Percentiles rank a stretch among this genome's conserved stretches.
phyloP scores from a whole-genome alignment of 1,140 invertebrate species.

The Drosophila murphyi region DNA sequence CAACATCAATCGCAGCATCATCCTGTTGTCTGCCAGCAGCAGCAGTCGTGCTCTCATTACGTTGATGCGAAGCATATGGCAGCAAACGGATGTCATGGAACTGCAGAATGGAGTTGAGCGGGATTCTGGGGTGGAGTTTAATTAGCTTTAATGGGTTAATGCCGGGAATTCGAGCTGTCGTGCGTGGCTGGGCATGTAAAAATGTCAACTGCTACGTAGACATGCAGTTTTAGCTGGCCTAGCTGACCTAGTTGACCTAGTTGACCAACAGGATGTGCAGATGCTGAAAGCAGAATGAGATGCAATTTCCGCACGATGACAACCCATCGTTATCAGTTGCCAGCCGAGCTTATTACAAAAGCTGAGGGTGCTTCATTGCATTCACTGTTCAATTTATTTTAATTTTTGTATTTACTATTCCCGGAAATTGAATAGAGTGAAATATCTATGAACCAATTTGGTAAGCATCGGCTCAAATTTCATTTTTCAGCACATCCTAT shows the following conservation, averaged over 20 bases:
- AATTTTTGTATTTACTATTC: too few species aligned
- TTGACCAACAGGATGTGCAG: not conserved
- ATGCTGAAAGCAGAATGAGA: slow-evolving; percentile 7
- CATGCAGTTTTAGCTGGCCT: not conserved
- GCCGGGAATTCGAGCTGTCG: slow-evolving; percentile 29
- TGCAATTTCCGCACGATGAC: slow-evolving; percentile 14
- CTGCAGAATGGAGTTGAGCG: not conserved
- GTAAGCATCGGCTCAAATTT: too few species aligned
- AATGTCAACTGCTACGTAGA: slow-evolving; percentile 8
- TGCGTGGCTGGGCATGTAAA: slow-evolving; percentile 16
- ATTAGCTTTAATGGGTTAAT: slow-evolving; percentile 79
- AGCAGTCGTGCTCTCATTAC: slow-evolving; percentile 61
- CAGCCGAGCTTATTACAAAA: not conserved
- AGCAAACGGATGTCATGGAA: slow-evolving; percentile 17
- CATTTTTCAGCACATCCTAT: too few species aligned
- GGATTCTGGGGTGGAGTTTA: slow-evolving; percentile 44
- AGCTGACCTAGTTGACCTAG: slow-evolving; percentile 5
- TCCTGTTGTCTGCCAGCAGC: slow-evolving; percentile 45
- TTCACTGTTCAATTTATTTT: too few species aligned
- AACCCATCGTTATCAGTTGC: slow-evolving; percentile 5
- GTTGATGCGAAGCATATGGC: slow-evolving; percentile 46
- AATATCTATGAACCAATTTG: too few species aligned
- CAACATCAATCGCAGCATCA: slow-evolving; percentile 70
- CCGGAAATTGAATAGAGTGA: too few species aligned
- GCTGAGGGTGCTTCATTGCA: too few species aligned